Evolutionary conservation across 35 echinoderm and acorn worm genomes (phyloP).

Genomic region (Patiria miniata): DNA sequence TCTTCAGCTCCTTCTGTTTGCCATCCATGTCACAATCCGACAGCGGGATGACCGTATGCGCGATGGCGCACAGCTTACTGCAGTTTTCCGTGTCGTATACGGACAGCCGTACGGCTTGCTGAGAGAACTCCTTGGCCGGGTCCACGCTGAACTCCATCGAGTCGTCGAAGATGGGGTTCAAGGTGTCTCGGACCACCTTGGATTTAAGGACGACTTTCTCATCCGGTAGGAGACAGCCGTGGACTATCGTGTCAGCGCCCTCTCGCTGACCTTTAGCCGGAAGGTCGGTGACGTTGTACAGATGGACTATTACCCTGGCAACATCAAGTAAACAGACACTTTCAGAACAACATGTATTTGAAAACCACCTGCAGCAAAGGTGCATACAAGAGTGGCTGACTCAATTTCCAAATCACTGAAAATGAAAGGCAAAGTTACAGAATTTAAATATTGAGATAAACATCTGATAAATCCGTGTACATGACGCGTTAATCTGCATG

Average conservation of each 20-base stretch:
- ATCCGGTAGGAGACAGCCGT: constrained; percentile 62
- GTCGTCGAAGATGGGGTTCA: constrained; percentile 65
- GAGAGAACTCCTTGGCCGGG: constrained; percentile 45
- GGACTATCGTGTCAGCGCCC: constrained; percentile 39
- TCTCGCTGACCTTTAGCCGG: constrained; percentile 37
- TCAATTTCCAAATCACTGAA: not conserved
- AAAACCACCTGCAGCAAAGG: not conserved
- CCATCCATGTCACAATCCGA: constrained; percentile 40
- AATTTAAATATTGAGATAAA: not conserved
- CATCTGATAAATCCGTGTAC: too few relatives aligned
- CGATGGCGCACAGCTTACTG: constrained; percentile 46
- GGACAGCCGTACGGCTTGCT: constrained; percentile 52
- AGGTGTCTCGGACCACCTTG: constrained; percentile 45
- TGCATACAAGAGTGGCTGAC: not conserved
- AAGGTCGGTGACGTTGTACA: constrained; percentile 37
- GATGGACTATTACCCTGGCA: constrained; percentile 37
- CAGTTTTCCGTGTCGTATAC: constrained; percentile 58
- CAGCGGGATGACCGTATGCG: constrained; percentile 50
- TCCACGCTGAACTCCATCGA: constrained; percentile 53
- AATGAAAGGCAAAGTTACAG: not conserved
- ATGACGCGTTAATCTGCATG: too few relatives aligned
- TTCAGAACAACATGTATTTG: not conserved
- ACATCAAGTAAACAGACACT: not conserved
- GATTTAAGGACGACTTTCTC: constrained; percentile 49
- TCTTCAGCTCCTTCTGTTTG: constrained; percentile 38